Evolutionary conservation across 2,113 vertebrate genomes (phyloP).

Genomic region (Capra hircus): DNA sequence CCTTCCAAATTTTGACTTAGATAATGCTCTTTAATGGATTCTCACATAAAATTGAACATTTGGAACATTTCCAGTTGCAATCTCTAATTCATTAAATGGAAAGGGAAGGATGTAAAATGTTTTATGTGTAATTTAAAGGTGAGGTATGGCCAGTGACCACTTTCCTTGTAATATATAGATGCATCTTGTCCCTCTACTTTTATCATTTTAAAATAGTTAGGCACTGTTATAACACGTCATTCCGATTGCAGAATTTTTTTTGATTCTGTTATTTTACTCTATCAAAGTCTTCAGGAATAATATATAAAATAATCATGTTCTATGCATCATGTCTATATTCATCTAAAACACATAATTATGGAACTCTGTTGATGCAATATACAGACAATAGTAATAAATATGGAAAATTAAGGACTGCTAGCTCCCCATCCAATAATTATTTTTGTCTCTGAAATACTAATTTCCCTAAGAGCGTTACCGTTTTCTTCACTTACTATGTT

Average conservation of each 20-base stretch:
- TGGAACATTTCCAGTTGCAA: conserved; percentile 45
- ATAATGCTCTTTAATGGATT: background rate
- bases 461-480: background rate
- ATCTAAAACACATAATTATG: background rate
- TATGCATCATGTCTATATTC: background rate
- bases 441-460: background rate
- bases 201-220: background rate
- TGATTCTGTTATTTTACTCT: background rate
- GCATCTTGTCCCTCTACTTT: background rate
- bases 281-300: background rate
- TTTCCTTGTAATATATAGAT: background rate
- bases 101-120: background rate
- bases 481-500: background rate
- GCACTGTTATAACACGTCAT: background rate
- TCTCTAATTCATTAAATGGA: background rate
- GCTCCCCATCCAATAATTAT: background rate
- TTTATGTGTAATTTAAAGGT: background rate
- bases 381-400: background rate
- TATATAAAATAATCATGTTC: background rate
- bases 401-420: background rate
- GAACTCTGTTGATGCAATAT: background rate
- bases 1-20: conserved; percentile 3
- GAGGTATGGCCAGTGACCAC: background rate
- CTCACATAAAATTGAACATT: background rate
- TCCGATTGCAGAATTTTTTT: background rate